Evolutionary conservation across 37 sponge, comb jelly and placozoan species (phyloP), one percentile per base, ranked within the genome.

Genomic region (Chondrilla cf. caribensis): DNA sequence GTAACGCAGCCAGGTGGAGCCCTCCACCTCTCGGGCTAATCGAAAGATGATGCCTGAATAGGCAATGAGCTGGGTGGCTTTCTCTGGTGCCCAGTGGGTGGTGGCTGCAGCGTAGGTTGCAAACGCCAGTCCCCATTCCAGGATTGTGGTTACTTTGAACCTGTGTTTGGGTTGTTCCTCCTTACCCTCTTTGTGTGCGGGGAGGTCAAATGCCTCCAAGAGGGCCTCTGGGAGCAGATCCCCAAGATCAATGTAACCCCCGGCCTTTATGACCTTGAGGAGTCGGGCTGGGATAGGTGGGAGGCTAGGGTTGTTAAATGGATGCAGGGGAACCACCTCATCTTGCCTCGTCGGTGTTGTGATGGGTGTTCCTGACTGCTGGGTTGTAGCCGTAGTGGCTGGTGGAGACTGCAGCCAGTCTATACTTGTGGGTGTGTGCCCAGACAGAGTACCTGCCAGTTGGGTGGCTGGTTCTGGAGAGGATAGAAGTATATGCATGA

Each of bases 201-300:
- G 26, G 51, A 47, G 51, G 40, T 79, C 59, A 73, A 73, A 73
- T 18, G 44, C 44, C 44, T 73, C 76, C 38, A 22, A 39, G 11
- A 79, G 62, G 59, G 60, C 38, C 22, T 79, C 80, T 6, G 80
- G 80, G 0, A 79, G 80, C 28, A 79, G 80, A 9, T 79, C 80
- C 80, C 62, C 60, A 2, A 79, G 38, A 28, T 79, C 80, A 36
- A 79, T 54, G 40, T 60, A 79, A 1, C 62, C 6, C 38, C 80
- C 80, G 9, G 38, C 80, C 37, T 60, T 33, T 9, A 79, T 79
- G 38, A n/a, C 40, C 39, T 79, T 60, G 31, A 79, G 38, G 40
- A 79, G n/a, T 22, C 59, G 38, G n/a, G 9, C 35, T 2, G 80
- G 80, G 62, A 79, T 60, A 35, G 80, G 80, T 36, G 80, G 60